phyloP scores from a whole-genome alignment of 2,797 vertebrate genomes.

The Hyperoplus lanceolatus region DNA sequence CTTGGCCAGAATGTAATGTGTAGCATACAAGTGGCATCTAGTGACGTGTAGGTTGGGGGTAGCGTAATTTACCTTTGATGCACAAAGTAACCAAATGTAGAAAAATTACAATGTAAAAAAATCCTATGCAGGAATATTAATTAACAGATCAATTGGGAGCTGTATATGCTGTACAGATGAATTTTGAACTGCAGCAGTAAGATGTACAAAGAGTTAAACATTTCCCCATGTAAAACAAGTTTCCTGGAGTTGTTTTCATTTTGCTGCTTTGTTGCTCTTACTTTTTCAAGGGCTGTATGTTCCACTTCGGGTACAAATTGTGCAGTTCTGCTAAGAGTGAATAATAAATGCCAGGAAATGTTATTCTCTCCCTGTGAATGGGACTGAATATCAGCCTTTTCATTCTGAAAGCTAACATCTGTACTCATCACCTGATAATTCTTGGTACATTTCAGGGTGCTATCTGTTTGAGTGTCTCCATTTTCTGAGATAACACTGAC shows the following conservation, averaged over 20 bases:
- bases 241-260: slow-evolving; percentile 91
- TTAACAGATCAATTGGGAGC: slow-evolving; percentile 90
- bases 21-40: slow-evolving; percentile 84
- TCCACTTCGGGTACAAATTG: slow-evolving; percentile 93
- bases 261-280: slow-evolving; percentile 97
- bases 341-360: slow-evolving; percentile 89
- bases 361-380: slow-evolving; percentile 49
- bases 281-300: slow-evolving; percentile 90
- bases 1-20: slow-evolving; percentile 87
- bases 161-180: slow-evolving; percentile 98
- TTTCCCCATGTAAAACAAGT: slow-evolving; percentile 91
- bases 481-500: slow-evolving; percentile 48
- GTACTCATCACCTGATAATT: neutral
- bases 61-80: slow-evolving; percentile 87
- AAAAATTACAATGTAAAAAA: slow-evolving; percentile 89
- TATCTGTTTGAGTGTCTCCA: neutral
- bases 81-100: slow-evolving; percentile 97
- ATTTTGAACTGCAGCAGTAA: slow-evolving; percentile 94
- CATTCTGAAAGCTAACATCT: slow-evolving; percentile 7
- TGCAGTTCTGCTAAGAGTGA: slow-evolving; percentile 90
- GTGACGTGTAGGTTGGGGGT: slow-evolving; percentile 86
- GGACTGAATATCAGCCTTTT: slow-evolving; percentile 22
- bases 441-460: neutral
- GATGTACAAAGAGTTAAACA: slow-evolving; percentile 93
- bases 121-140: slow-evolving; percentile 98